Conservation (phyloP, 1,140 invertebrate species). For the Drosophila pandora region DNA sequence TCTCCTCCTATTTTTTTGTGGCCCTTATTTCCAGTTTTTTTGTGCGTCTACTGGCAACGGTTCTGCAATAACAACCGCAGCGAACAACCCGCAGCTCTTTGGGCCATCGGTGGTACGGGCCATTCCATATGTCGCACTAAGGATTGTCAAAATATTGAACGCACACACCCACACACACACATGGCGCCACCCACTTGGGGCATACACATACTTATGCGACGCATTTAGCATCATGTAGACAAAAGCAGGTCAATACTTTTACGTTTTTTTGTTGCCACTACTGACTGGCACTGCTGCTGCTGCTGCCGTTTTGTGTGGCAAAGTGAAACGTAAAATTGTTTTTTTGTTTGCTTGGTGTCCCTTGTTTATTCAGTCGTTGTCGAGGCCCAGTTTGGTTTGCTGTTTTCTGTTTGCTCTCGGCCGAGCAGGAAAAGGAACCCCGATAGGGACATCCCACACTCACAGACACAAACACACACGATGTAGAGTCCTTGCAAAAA, state of each 20-base stretch:
- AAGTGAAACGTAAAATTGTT: conserved; percentile 70
- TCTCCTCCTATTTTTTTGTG: not conserved
- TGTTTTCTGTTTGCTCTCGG: conserved; percentile 44
- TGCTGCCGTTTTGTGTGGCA: conserved; percentile 18
- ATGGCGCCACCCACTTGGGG: too few relatives aligned
- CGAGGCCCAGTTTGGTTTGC: conserved; percentile 43
- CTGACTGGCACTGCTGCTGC: conserved; percentile 2
- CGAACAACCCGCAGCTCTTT: conserved; percentile 34
- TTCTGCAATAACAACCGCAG: conserved; percentile 43
- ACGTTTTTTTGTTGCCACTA: conserved; percentile 24
- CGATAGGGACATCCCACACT: conserved; percentile 6
- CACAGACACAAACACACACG: not conserved
- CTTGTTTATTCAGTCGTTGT: conserved; percentile 75
- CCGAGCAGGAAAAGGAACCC: conserved; percentile 27
- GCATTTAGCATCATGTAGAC: conserved; percentile 39
- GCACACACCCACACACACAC: not conserved
- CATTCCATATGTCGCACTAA: conserved; percentile 44
- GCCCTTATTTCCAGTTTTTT: not conserved
- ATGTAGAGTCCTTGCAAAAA: conserved; percentile 5
- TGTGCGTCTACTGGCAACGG: conserved; percentile 18
- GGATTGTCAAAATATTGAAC: conserved; percentile 69
- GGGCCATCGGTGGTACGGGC: conserved; percentile 39
- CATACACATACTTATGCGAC: conserved; percentile 17
- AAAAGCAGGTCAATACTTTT: conserved; percentile 70
- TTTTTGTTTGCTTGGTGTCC: conserved; percentile 68